Percentiles rank a stretch among this genome's conserved stretches.
phyloP scores from a whole-genome alignment of 2,113 vertebrate genomes.

The Dicaeum eximium region DNA sequence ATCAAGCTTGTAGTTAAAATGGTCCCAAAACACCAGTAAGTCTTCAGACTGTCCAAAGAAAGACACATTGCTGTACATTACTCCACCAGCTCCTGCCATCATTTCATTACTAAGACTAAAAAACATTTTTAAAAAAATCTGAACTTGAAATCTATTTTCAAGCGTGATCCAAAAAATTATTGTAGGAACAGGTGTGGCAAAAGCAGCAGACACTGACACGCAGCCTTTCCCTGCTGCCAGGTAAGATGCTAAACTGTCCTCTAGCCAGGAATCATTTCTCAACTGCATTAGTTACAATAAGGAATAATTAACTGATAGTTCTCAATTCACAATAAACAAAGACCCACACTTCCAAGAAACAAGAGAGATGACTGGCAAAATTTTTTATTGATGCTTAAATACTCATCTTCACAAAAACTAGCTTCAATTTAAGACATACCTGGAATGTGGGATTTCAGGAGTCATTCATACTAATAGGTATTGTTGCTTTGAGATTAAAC shows the following conservation, averaged over 20 bases:
- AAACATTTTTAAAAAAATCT: background rate
- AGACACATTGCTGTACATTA: background rate
- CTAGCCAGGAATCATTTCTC: background rate
- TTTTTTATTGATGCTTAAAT: background rate
- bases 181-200: background rate
- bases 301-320: background rate
- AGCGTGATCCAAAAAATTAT: background rate
- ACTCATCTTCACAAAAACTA: background rate
- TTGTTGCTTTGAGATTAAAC: background rate
- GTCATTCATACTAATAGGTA: background rate
- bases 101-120: fast-evolving
- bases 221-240: background rate
- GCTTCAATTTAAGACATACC: background rate
- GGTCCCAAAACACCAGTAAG: background rate
- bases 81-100: background rate
- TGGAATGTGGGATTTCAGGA: background rate
- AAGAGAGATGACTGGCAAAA: background rate
- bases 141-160: background rate
- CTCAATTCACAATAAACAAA: background rate
- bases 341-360: background rate
- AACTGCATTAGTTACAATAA: background rate
- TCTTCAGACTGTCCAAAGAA: background rate
- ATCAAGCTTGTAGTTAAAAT: background rate
- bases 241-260: background rate
- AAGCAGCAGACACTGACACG: background rate